Conservation (phyloP, 1,140 invertebrate species). For the Ectropis grisescens region DNA sequence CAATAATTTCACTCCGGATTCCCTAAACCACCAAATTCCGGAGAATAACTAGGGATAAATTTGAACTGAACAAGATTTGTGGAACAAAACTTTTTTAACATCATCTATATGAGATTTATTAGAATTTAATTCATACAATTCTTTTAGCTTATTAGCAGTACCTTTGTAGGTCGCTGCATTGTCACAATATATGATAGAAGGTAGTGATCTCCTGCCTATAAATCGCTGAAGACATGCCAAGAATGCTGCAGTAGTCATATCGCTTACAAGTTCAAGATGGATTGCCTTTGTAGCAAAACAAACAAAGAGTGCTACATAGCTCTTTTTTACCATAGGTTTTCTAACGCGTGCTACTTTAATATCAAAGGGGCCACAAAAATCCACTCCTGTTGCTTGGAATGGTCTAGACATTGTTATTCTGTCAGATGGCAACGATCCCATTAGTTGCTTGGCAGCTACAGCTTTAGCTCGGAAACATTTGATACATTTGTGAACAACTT, state of each 20-base stretch:
- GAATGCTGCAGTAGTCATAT: slow-evolving; percentile 38
- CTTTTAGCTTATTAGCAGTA: slow-evolving; percentile 1
- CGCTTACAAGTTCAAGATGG: slow-evolving; percentile 48
- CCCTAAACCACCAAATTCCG: slow-evolving; percentile 13
- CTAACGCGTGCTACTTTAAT: slow-evolving; percentile 16
- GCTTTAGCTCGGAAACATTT: slow-evolving; percentile 15
- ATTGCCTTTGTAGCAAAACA: slow-evolving; percentile 36
- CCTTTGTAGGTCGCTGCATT: slow-evolving; percentile 4
- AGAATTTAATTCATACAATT: too few relatives aligned
- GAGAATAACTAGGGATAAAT: slow-evolving; percentile 11
- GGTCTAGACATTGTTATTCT: slow-evolving; percentile 16
- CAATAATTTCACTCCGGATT: slow-evolving; percentile 8
- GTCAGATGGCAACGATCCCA: slow-evolving; percentile 27
- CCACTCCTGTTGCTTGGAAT: slow-evolving; percentile 24
- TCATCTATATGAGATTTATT: not conserved
- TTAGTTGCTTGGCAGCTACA: slow-evolving; percentile 14
- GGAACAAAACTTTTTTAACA: slow-evolving; percentile 1
- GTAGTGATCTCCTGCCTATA: slow-evolving; percentile 2
- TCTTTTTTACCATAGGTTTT: not conserved
- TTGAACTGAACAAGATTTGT: slow-evolving; percentile 10
- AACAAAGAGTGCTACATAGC: not conserved
- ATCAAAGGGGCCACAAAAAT: slow-evolving; percentile 29
- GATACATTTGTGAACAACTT: slow-evolving; percentile 13
- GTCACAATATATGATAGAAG: slow-evolving; percentile 3
- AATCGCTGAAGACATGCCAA: slow-evolving; percentile 41